These are phyloP conservation scores for Lophotis ruficrista DNA, from an alignment of 2,113 vertebrate species.

Conservation along the genomic window DNA sequence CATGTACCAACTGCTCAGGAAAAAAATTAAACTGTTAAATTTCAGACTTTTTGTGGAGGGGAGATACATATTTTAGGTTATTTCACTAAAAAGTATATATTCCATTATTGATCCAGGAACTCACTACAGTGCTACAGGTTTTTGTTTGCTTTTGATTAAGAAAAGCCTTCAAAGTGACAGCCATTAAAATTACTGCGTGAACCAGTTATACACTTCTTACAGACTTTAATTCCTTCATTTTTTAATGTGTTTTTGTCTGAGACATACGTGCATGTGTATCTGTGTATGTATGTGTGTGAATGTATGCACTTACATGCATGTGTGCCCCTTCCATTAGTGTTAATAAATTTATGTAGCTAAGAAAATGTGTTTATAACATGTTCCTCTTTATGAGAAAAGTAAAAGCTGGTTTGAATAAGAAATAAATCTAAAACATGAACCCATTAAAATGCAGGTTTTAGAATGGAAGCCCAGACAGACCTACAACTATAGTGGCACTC, in stretches of 20 bases:
- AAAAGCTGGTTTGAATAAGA: neutral
- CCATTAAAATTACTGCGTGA: neutral
- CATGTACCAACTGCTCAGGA: neutral
- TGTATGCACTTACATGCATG: accelerated
- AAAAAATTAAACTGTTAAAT: neutral
- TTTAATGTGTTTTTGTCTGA: neutral
- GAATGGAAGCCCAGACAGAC: neutral
- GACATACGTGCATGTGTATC: neutral
- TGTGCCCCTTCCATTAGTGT: neutral
- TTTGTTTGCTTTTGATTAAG: neutral
- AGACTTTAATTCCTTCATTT: neutral
- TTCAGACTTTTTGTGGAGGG: neutral
- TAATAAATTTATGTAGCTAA: neutral
- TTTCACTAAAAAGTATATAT: neutral
- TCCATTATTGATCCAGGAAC: neutral
- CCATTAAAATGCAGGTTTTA: neutral
- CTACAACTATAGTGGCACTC: neutral
- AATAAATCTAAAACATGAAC: neutral
- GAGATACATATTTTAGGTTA: neutral
- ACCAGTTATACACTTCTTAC: neutral
- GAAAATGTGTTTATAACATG: neutral
- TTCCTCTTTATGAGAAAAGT: neutral
- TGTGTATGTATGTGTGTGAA: neutral
- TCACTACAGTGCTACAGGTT: neutral
- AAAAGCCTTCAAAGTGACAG: neutral